Evolutionary conservation across 1,140 invertebrate species (phyloP).

Genomic region (Zeugodacus cucurbitae): DNA sequence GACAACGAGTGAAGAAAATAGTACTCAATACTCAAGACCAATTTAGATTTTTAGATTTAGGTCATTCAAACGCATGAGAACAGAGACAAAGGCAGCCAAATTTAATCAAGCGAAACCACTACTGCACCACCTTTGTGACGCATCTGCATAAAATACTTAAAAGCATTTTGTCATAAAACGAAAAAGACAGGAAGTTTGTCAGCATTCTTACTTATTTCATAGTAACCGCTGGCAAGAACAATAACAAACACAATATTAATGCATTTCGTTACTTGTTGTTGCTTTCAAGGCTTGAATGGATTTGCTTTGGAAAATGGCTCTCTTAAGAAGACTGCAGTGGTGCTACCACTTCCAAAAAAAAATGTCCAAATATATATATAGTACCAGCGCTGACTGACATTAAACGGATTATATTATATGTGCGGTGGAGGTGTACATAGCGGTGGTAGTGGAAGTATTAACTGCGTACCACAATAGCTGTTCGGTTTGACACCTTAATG

Average conservation of each 20-base stretch:
- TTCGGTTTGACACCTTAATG: conserved; percentile 22
- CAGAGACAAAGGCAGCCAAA: not conserved
- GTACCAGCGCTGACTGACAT: not conserved
- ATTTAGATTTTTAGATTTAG: not conserved
- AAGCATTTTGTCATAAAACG: not conserved
- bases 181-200: not conserved
- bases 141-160: not conserved
- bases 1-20: no score
- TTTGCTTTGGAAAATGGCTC: not conserved
- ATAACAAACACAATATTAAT: not conserved
- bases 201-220: not conserved
- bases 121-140: not conserved
- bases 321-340: not conserved
- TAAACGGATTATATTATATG: not conserved
- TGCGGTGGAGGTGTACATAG: not conserved
- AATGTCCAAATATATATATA: not conserved
- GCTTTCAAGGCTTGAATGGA: not conserved
- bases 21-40: no score
- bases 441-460: not conserved
- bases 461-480: not conserved
- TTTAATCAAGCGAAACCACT: not conserved
- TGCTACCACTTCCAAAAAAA: not conserved
- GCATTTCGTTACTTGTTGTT: not conserved
- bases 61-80: not conserved
- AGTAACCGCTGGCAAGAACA: not conserved